Conservation (phyloP, 2,888 invertebrate genomes). For the Endomychus coccineus region DNA sequence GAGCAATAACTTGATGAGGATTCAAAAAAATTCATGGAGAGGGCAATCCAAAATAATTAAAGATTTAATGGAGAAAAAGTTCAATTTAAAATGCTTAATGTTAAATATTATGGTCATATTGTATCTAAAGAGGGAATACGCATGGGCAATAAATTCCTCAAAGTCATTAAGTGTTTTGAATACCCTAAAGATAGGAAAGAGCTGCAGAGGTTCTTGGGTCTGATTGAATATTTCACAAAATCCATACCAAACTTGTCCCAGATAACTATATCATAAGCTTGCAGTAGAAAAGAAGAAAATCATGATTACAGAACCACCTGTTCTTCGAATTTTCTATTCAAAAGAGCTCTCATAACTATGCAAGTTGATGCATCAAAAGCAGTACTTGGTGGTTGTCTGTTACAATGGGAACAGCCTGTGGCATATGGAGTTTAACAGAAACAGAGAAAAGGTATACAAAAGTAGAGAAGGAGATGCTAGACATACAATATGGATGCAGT, state of each 20-base stretch:
- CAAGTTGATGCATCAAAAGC: slow-evolving; percentile 21
- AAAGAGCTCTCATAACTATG: slow-evolving; percentile 14
- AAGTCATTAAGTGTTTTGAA: slow-evolving; percentile 17
- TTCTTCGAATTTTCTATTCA: slow-evolving; percentile 15
- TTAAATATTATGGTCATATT: slow-evolving; percentile 8
- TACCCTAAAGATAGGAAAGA: slow-evolving; percentile 18
- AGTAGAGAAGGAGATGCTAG: too few relatives aligned
- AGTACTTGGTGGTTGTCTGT: slow-evolving; percentile 20
- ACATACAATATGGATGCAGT: too few relatives aligned
- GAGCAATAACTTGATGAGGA: slow-evolving; percentile 10
- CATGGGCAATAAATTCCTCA: slow-evolving; percentile 16
- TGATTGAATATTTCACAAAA: slow-evolving; percentile 21
- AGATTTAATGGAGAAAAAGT: slow-evolving; percentile 27
- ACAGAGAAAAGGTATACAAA: too few relatives aligned
- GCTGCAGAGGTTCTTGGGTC: slow-evolving; percentile 21
- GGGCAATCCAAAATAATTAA: slow-evolving; percentile 18
- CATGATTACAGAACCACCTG: slow-evolving; percentile 10
- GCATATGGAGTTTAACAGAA: too few relatives aligned
- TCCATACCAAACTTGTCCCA: slow-evolving; percentile 22
- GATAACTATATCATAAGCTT: slow-evolving; percentile 16
- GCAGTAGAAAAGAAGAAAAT: slow-evolving; percentile 17
- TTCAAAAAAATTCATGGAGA: slow-evolving; percentile 10
- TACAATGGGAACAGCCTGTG: slow-evolving; percentile 24
- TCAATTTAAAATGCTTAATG: slow-evolving; percentile 18
- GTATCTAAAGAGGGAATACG: slow-evolving; percentile 9